Conservation (phyloP, 2,113 vertebrate species). For the Mobula hypostoma region DNA sequence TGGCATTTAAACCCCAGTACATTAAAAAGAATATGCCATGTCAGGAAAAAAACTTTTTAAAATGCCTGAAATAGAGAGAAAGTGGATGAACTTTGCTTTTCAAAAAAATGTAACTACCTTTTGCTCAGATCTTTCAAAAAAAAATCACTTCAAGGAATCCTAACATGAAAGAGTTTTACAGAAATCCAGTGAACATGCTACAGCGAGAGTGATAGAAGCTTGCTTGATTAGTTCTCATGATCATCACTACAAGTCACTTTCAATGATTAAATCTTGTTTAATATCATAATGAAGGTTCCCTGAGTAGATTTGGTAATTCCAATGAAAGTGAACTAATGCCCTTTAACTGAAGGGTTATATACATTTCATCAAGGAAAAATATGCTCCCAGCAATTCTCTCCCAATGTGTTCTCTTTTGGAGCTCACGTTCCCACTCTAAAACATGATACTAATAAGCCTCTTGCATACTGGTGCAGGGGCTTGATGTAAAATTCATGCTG, state of each 20-base stretch:
- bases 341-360: constrained; percentile 65
- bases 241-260: constrained; percentile 98
- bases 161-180: constrained; percentile 89
- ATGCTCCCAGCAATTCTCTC: constrained; percentile 66
- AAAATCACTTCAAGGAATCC: constrained; percentile 83
- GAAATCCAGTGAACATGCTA: constrained; percentile 85
- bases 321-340: constrained; percentile 72
- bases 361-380: constrained; percentile 62
- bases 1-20: background rate
- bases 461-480: constrained; percentile 43
- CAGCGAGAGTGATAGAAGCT: constrained; percentile 73
- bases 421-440: constrained; percentile 56
- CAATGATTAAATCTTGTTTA: constrained; percentile 99
- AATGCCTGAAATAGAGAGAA: background rate
- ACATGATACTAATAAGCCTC: constrained; percentile 67
- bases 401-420: constrained; percentile 57
- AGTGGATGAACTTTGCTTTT: background rate
- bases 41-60: background rate
- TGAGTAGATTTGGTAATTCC: constrained; percentile 87
- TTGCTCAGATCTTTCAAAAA: background rate
- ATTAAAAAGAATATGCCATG: background rate
- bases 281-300: constrained; percentile 99
- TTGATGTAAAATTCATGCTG: constrained; percentile 30
- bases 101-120: background rate
- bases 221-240: constrained; percentile 93